These are phyloP conservation scores for Taenaris catops DNA, from an alignment of 2,888 invertebrate genomes.

Conservation along the genomic window DNA sequence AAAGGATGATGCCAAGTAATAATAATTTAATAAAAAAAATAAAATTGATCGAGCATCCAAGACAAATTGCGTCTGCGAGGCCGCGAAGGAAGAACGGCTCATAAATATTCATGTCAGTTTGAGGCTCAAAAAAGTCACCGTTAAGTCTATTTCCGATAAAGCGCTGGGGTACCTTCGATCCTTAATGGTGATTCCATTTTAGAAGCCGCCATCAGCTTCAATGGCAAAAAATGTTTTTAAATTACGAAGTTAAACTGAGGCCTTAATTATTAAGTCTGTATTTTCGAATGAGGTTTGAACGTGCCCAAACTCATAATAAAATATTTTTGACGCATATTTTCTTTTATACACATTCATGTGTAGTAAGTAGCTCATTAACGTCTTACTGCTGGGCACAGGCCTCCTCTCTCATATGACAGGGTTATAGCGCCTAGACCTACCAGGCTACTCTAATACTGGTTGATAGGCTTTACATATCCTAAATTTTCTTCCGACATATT, in stretches of 20 bases:
- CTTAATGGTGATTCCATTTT: slow-evolving; percentile 56
- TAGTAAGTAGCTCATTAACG: too few species aligned
- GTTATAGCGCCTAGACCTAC: too few species aligned
- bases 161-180: slow-evolving; percentile 42
- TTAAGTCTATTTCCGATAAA: slow-evolving; percentile 73
- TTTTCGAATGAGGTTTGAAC: slow-evolving; percentile 13
- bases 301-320: slow-evolving; percentile 10
- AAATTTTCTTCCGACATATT: too few species aligned
- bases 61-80: slow-evolving; percentile 40
- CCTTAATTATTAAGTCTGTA: slow-evolving; percentile 20
- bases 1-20: slow-evolving; percentile 6
- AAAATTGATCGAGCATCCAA: slow-evolving; percentile 18
- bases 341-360: too few species aligned
- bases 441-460: too few species aligned
- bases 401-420: too few species aligned
- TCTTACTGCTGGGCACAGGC: too few species aligned
- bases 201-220: slow-evolving; percentile 31
- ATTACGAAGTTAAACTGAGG: slow-evolving; percentile 30
- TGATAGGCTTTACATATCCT: too few species aligned
- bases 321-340: too few species aligned
- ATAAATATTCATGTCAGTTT: slow-evolving; percentile 75
- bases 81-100: slow-evolving; percentile 52
- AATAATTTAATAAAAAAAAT: slow-evolving; percentile 16
- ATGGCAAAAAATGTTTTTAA: slow-evolving; percentile 33
- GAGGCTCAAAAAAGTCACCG: slow-evolving; percentile 61